Evolutionary conservation across 1,140 invertebrate species (phyloP).

Genomic region (Microplitis demolitor): DNA sequence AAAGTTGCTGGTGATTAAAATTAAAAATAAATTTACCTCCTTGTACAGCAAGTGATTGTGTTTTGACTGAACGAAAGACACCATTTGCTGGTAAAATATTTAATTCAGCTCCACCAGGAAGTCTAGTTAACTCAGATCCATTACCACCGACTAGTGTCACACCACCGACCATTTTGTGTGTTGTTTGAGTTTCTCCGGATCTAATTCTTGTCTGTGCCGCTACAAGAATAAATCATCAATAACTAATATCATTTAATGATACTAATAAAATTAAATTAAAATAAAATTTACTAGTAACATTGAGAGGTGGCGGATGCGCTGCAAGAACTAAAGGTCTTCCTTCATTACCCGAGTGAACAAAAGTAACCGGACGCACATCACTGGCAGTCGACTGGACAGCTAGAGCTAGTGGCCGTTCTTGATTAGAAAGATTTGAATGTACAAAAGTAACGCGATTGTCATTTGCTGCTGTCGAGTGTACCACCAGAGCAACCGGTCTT

Average conservation of each 20-base stretch:
- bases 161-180: constrained; percentile 59
- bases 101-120: constrained; percentile 57
- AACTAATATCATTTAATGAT: neutral
- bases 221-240: constrained; percentile 31
- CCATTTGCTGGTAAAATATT: constrained; percentile 61
- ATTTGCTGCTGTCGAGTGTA: constrained; percentile 56
- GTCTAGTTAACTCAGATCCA: constrained; percentile 54
- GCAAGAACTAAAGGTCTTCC: constrained; percentile 54
- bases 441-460: constrained; percentile 60
- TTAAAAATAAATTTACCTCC: constrained; percentile 44
- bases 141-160: constrained; percentile 57
- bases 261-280: neutral
- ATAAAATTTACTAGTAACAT: constrained; percentile 51
- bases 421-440: constrained; percentile 57
- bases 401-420: constrained; percentile 54
- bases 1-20: too few relatives aligned
- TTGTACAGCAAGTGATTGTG: constrained; percentile 49
- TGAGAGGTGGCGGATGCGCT: constrained; percentile 53
- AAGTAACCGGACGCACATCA: constrained; percentile 57
- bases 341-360: constrained; percentile 57
- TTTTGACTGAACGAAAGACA: constrained; percentile 50
- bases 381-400: constrained; percentile 55
- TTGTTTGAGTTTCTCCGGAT: constrained; percentile 51
- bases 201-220: constrained; percentile 57
- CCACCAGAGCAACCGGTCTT: constrained; percentile 57